Percentiles rank a stretch among this genome's conserved stretches.
These are phyloP conservation scores for Halichoerus grypus DNA, from an alignment of 2,113 vertebrate species.

Conservation along the genomic window DNA sequence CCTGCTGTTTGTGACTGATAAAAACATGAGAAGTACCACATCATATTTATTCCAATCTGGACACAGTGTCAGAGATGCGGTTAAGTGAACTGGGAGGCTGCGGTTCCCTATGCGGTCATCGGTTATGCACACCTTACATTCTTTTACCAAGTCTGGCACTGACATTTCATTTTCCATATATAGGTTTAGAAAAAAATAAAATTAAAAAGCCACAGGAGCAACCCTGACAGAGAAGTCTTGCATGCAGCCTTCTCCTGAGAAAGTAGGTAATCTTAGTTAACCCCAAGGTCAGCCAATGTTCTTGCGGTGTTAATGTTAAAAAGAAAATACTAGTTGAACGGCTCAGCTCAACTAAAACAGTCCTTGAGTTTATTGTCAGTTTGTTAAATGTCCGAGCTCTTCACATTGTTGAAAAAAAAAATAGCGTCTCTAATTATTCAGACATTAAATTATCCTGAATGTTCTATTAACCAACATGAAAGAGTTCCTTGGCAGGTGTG, in stretches of 20 bases:
- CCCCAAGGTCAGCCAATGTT: neutral
- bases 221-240: constrained; percentile 64
- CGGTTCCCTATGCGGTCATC: neutral
- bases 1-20: neutral
- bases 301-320: neutral
- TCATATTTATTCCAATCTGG: constrained; percentile 67
- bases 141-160: constrained; percentile 37
- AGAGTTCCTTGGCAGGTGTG: neutral
- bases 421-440: constrained; percentile 37
- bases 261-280: neutral
- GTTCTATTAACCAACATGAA: neutral
- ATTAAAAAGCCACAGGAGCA: constrained; percentile 63
- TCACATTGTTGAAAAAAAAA: constrained; percentile 77
- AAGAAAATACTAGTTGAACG: neutral
- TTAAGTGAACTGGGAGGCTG: neutral
- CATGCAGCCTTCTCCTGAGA: constrained; percentile 28
- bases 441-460: constrained; percentile 65
- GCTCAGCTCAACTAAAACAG: neutral
- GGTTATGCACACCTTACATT: neutral
- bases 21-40: constrained; percentile 69
- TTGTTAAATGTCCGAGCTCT: constrained; percentile 65
- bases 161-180: constrained; percentile 42
- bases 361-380: constrained; percentile 52
- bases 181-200: constrained; percentile 50
- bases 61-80: neutral